These are phyloP conservation scores for Psilopogon haemacephalus DNA, from an alignment of 2,113 vertebrate species.

Conservation along the genomic window DNA sequence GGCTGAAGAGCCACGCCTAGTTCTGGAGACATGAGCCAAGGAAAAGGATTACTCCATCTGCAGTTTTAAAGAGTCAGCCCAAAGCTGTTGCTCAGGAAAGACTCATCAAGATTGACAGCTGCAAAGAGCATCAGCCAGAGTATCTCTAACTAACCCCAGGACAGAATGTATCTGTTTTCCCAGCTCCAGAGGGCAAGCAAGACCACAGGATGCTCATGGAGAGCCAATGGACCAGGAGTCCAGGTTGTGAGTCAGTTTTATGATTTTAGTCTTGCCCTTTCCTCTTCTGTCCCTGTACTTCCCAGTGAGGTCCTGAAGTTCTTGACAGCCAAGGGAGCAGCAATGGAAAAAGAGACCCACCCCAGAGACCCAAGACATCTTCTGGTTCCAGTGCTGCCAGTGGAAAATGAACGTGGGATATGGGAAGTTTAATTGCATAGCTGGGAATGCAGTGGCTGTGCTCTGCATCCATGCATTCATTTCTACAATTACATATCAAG, in stretches of 20 bases:
- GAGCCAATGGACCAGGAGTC: neutral
- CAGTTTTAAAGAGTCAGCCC: neutral
- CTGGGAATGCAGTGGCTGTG: neutral
- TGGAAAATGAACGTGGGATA: neutral
- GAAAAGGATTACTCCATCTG: neutral
- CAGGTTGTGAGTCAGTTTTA: neutral
- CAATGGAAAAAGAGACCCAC: neutral
- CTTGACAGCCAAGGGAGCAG: neutral
- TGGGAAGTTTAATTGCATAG: neutral
- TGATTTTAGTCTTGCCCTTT: neutral
- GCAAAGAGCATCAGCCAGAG: neutral
- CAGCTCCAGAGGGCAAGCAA: neutral
- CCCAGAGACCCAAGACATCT: neutral
- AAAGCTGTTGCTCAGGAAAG: neutral
- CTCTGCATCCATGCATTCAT: neutral
- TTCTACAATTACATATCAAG: neutral
- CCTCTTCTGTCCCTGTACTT: neutral
- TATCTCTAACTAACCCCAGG: neutral
- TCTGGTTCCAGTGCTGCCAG: neutral
- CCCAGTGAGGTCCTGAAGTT: neutral
- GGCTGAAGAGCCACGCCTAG: neutral
- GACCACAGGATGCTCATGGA: neutral
- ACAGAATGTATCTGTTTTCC: neutral
- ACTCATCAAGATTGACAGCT: fast-evolving
- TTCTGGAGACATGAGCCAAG: neutral